phyloP scores from a whole-genome alignment of 2,797 vertebrate genomes.

The Malacoraja senta region DNA sequence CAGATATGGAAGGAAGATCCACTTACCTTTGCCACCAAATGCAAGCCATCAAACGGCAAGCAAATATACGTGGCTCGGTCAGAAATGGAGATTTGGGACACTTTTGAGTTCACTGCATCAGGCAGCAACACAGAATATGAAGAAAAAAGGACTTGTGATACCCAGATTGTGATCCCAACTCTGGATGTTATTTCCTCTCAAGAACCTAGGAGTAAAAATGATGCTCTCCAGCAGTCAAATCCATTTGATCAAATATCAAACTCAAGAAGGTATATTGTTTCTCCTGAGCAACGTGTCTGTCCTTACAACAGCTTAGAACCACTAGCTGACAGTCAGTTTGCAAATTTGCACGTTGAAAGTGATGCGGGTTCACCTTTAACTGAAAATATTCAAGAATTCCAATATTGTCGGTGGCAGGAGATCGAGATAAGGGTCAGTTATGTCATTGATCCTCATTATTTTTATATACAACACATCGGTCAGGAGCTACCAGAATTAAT shows the following conservation, averaged over 20 bases:
- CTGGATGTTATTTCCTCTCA: background rate
- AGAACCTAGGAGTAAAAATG: background rate
- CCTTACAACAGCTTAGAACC: background rate
- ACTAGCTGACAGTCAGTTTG: background rate
- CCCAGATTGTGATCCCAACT: background rate
- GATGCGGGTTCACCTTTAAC: background rate
- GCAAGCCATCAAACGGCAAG: background rate
- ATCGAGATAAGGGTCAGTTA: slow-evolving; percentile 20
- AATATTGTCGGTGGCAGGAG: slow-evolving; percentile 21
- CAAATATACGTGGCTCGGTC: slow-evolving; percentile 5
- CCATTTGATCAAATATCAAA: background rate
- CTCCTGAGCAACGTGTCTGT: background rate
- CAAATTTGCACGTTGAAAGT: background rate
- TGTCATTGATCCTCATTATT: slow-evolving; percentile 15
- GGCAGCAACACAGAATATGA: background rate
- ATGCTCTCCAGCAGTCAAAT: background rate
- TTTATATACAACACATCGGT: slow-evolving; percentile 13
- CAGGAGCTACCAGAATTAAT: slow-evolving; percentile 6
- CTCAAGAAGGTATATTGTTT: background rate
- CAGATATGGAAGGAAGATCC: background rate
- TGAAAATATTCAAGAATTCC: background rate
- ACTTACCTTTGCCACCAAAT: background rate
- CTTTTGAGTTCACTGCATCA: background rate
- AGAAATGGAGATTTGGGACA: slow-evolving; percentile 11
- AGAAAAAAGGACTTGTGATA: background rate